Base-by-base conservation (phyloP, 2,888 invertebrate genomes). In the Nomada hirtipes region DNA sequence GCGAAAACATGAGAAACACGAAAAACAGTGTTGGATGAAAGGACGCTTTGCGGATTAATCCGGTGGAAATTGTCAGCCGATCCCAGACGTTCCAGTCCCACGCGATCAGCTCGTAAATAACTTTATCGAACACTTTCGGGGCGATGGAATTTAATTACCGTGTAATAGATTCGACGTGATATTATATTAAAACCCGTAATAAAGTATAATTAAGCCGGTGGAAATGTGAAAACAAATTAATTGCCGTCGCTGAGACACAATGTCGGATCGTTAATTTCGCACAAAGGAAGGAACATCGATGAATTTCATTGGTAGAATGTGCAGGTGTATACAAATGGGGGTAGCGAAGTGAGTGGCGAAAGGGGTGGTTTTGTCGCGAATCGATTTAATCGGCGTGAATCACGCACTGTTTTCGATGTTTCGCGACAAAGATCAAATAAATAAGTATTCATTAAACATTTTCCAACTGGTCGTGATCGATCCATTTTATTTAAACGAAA, bases 221-320 rank as follows among this genome's bases (percentile, higher is more conserved):
- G 20, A 69, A 52, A 64, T 64, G 47, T 73, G 53, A 73, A 72
- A 78, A 64, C 59, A 78, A 78, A 81, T 77, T 77, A 77, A 81
- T 81, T 59, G 78, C 42, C 64, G 23, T 7, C 59, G 68, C 44
- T 13, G 64, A 26, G 57, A 61, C 26, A 67, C 55, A 60, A 65
- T 75, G 61, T 61, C 59, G 71, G 44, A 63, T 63, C 64, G 60
- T 79, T 80, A 80, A 80, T 77, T 77, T 68, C 67, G 13, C 60
- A 47, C 67, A 61, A 60, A 70, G 53, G 36, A 60, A 50, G 26
- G 3, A 53, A 42, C 53, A 50, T 73, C 69, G 76, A 23, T 52
- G 61, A 68, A 59, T 79, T 65, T 61, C 42, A 71, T 79, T 72
- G 47, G 44, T 23, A 42, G 36, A 23, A 10, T 20, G n/a, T 20